Evolutionary conservation across 2,888 invertebrate species (phyloP), one percentile per base, ranked within the genome.

Genomic region (Megaustenia siamemsis): DNA sequence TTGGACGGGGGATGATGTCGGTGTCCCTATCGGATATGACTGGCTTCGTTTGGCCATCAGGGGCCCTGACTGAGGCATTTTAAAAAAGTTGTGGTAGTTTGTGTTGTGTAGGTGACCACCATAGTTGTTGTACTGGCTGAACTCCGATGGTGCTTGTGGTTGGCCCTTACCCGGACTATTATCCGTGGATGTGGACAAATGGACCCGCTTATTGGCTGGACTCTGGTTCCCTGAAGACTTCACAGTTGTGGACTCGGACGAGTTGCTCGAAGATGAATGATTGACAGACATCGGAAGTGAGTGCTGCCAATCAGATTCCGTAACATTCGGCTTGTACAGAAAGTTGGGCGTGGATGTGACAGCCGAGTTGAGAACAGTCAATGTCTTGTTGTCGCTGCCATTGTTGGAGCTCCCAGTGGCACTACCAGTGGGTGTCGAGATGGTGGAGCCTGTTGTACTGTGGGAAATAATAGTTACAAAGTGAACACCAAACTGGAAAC

Each of bases 141-240:
- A 43, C 5, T 66, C 80, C 18, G 81, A 69, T 32, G 76, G 81
- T 68, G 85, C 45, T 28, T 86, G 45, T 88, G 77, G 68, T 24
- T 86, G 38, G 80, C 89, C 86, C 49, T 85, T 86, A 79, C 77
- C 82, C 8, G 87, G 86, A 77, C 90, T 91, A 15, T 90, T 88
- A 28, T 90, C 90, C 35, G 90, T 90, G n/a, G 91, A 90, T 68
- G 86, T 88, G 28, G 92, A 91, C 79, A 90, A 77, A 86, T 91
- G 92, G 81, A 91, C 90, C 53, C 91, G 85, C 71, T 92, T 92
- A 83, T 90, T 90, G 68, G 90, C 91, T 28, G 92, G 92, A 79
- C 91, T 91, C 85, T 89, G 90, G 28, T 91, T 91, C 24, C 90
- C 91, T 84, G 91, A 91, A 63, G 92, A 92, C 35, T 90, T 89